Conservation (phyloP, 2,113 vertebrate species). For the Pheucticus melanocephalus region DNA sequence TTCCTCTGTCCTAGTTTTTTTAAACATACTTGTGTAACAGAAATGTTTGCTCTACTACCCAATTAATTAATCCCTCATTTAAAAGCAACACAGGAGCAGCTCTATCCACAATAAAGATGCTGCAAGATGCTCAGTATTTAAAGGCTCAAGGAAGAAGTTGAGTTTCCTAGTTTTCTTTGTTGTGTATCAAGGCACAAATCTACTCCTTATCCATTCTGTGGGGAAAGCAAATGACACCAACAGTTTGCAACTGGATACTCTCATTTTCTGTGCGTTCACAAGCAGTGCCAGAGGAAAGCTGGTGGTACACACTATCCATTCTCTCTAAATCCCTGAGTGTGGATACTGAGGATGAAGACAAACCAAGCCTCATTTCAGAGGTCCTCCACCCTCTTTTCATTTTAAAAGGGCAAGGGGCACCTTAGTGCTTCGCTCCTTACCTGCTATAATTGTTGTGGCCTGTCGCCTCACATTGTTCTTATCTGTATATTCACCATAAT, state of each 20-base stretch:
- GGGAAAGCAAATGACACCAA: background rate
- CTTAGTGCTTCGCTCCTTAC: constrained; percentile 59
- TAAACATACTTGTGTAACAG: background rate
- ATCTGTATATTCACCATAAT: constrained; percentile 95
- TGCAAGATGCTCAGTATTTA: background rate
- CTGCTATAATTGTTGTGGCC: constrained; percentile 95
- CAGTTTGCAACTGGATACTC: background rate
- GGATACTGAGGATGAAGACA: background rate
- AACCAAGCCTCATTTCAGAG: background rate
- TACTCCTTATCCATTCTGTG: background rate
- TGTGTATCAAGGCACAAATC: background rate
- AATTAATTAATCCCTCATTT: background rate
- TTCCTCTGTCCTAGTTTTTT: background rate
- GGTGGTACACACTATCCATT: background rate
- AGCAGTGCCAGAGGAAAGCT: background rate
- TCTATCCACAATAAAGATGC: background rate
- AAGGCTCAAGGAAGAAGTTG: background rate
- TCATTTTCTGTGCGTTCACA: background rate
- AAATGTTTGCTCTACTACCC: background rate
- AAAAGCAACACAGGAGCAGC: background rate
- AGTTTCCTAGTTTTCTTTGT: background rate
- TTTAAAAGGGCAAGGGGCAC: background rate
- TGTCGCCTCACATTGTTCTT: constrained; percentile 93
- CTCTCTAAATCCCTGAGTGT: background rate
- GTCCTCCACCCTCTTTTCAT: background rate